Evolutionary conservation across 2,888 invertebrate genomes (phyloP).

Genomic region (Cheilosia vernalis): DNA sequence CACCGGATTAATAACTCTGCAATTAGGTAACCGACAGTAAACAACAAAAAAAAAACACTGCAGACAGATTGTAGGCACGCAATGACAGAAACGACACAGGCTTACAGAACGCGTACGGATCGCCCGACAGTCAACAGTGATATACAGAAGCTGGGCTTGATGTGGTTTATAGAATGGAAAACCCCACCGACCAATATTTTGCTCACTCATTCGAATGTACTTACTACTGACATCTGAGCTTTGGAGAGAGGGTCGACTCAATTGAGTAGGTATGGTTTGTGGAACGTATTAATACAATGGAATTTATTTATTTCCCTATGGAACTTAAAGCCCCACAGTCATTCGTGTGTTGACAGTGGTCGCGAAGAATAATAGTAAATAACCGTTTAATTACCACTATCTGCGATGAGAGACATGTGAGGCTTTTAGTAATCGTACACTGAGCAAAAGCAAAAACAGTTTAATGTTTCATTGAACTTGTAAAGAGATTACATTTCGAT

Average conservation of each 20-base stretch:
- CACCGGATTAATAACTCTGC: constrained; percentile 18
- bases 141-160: constrained; percentile 48
- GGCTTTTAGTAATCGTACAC: background rate
- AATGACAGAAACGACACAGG: background rate
- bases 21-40: background rate
- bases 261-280: constrained; percentile 26
- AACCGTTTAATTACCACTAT: constrained; percentile 42
- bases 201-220: constrained; percentile 37
- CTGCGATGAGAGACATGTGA: background rate
- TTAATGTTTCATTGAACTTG: constrained; percentile 11
- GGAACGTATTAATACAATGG: constrained; percentile 30
- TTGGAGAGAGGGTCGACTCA: constrained; percentile 8
- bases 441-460: background rate
- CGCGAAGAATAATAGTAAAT: constrained; percentile 1
- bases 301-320: constrained; percentile 2
- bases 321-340: constrained; percentile 7
- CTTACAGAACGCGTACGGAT: constrained; percentile 11
- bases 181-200: constrained; percentile 6
- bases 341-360: constrained; percentile 12
- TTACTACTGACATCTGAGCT: background rate
- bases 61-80: background rate
- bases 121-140: constrained; percentile 43
- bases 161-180: constrained; percentile 24
- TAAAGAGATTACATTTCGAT: no score
- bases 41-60: background rate